Evolutionary conservation across 2,888 invertebrate species (phyloP).

Genomic region (Heliconius erato): DNA sequence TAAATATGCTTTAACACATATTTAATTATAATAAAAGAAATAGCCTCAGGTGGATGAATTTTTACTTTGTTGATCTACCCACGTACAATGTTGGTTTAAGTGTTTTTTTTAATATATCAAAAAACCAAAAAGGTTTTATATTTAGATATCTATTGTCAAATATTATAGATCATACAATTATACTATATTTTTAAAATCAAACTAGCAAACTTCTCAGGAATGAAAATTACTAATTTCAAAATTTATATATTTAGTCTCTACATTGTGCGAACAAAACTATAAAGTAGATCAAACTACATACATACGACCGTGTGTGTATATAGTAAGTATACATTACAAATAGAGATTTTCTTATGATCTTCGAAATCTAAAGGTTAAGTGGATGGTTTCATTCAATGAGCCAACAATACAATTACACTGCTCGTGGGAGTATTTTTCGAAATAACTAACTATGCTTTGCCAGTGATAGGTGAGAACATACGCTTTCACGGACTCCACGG

Average conservation of each 20-base stretch:
- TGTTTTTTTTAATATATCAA: neutral
- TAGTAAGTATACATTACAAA: conserved; percentile 17
- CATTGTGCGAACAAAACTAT: neutral
- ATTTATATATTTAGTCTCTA: neutral
- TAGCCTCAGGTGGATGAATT: neutral
- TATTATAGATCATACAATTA: neutral
- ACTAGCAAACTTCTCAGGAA: neutral
- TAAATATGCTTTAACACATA: neutral
- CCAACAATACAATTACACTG: conserved; percentile 52
- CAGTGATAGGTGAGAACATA: conserved; percentile 69
- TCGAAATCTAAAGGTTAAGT: conserved; percentile 50
- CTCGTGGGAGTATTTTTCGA: conserved; percentile 58
- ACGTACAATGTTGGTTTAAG: neutral
- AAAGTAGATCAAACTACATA: conserved; percentile 8
- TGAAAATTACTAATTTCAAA: neutral
- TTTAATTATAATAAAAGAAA: neutral
- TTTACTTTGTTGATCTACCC: neutral
- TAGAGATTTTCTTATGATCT: conserved; percentile 41
- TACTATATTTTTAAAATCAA: neutral
- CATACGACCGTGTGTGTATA: neutral
- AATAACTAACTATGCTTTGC: conserved; percentile 51
- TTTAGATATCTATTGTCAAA: neutral
- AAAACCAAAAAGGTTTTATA: neutral
- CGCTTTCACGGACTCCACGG: conserved; percentile 76
- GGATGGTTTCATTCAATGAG: conserved; percentile 48